These are phyloP conservation scores for Drosophila ananassae DNA, from an alignment of 1,140 invertebrate genomes.

Conservation along the genomic window DNA sequence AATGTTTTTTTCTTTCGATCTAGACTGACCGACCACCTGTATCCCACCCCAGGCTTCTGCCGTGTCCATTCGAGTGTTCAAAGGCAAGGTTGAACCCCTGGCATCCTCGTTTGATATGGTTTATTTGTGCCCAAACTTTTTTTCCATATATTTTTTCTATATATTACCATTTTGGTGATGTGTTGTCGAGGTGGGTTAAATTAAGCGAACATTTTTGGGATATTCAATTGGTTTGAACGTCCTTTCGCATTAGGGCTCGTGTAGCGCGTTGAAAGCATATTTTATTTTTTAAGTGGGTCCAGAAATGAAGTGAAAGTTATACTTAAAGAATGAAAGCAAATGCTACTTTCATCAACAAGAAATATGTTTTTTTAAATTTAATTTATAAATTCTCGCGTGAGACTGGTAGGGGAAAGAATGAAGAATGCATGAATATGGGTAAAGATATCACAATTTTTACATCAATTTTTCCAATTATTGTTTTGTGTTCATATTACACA, in stretches of 20 bases:
- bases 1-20: slow-evolving; percentile 31
- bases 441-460: too few species aligned
- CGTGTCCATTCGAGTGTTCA: slow-evolving; percentile 64
- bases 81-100: slow-evolving; percentile 45
- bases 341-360: too few species aligned
- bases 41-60: slow-evolving; percentile 5
- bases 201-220: slow-evolving; percentile 65
- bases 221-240: slow-evolving; percentile 51
- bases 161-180: slow-evolving; percentile 16
- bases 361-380: too few species aligned
- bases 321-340: too few species aligned
- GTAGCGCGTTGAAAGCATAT: slow-evolving; percentile 53
- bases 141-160: slow-evolving; percentile 10
- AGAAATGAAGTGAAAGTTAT: neutral
- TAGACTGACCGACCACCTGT: slow-evolving; percentile 45
- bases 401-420: too few species aligned
- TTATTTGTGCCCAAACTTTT: slow-evolving; percentile 29
- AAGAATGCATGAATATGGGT: too few species aligned
- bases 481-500: too few species aligned
- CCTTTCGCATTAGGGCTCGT: slow-evolving; percentile 24
- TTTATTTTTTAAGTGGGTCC: slow-evolving; percentile 30
- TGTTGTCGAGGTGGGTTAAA: slow-evolving; percentile 42
- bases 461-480: too few species aligned
- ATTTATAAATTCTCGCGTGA: too few species aligned
- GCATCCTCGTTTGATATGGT: slow-evolving; percentile 37